phyloP scores from a whole-genome alignment of 1,140 invertebrate species.

The Bombus difficillimus region DNA sequence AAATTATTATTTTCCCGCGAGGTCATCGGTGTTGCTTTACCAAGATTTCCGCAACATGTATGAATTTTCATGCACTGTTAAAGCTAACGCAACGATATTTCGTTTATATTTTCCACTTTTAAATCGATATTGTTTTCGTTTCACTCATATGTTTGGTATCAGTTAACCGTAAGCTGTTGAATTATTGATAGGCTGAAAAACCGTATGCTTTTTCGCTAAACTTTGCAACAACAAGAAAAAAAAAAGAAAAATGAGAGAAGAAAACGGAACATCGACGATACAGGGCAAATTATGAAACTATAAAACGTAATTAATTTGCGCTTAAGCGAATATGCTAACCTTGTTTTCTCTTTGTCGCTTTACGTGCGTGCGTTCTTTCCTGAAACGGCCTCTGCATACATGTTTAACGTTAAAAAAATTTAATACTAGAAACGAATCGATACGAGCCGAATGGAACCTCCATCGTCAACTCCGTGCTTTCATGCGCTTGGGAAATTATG shows the following conservation, averaged over 20 bases:
- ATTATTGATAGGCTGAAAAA: slow-evolving; percentile 15
- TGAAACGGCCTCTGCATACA: not conserved
- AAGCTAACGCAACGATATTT: not conserved
- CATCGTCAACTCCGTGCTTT: not conserved
- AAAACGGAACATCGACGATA: not conserved
- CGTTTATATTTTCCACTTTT: not conserved
- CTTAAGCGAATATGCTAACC: not conserved
- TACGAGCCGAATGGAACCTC: not conserved
- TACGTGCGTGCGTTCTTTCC: not conserved
- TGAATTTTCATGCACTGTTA: not conserved
- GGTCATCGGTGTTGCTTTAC: not conserved
- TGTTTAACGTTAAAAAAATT: not conserved
- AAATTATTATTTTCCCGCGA: slow-evolving; percentile 11
- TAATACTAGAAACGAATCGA: not conserved
- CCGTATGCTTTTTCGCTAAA: too few species aligned
- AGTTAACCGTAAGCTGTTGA: not conserved
- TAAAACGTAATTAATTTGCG: not conserved
- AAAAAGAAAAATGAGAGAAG: too few species aligned
- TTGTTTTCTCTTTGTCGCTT: too few species aligned
- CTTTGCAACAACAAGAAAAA: not conserved
- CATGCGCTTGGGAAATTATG: not conserved
- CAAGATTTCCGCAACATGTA: not conserved
- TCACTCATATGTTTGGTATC: not conserved
- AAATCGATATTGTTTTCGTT: not conserved
- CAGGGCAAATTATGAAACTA: not conserved